Evolutionary conservation across 2,888 invertebrate genomes (phyloP), one percentile per base, ranked within the genome.

Genomic region (Margaritifera margaritifera): DNA sequence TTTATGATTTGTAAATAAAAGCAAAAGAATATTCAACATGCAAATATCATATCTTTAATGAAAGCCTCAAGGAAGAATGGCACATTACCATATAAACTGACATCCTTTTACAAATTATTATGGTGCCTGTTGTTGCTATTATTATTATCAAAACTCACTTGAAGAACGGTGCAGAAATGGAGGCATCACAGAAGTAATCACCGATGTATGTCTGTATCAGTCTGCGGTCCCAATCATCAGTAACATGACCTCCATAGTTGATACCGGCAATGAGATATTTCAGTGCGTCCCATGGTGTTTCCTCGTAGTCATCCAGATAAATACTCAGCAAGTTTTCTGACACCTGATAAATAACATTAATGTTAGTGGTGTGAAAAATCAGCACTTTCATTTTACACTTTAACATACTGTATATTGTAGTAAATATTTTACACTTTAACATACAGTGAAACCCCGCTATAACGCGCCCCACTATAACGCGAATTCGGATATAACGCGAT

Each of bases 201-300:
- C 94, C 94, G 83, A 96, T 94, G 86, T 96, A 96, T 0, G 95
- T 95, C 77, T 93, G 92, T 31, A 96, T 91, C 42, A 96, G 92
- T 24, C 96, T 91, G 74, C 94, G 91, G 90, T 93, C 93, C 93
- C 93, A 94, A 83, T 94, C 93, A 86, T 94, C 94, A 2, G 94
- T 94, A 82, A 94, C 93, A 88, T 95, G 95, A 0, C 96, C 96
- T 52, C 96, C 96, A 87, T 96, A 96, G 91, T 95, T 96, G 78
- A 96, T 95, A 80, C 94, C 95, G 0, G 96, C 94, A 86, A 96
- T 95, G 72, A 96, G 90, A 89, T 95, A 96, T 80, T 96, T 95
- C 62, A 96, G 90, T 0, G 96, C 96, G 84, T 95, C 96, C 95
- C 96, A 96, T 1, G 96, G 96, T 0, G 95, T 96, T 20, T 94